Percentiles rank a stretch among this genome's conserved stretches.
phyloP scores from a whole-genome alignment of 23 tunicate genomes.

The Halocynthia roretzi region DNA sequence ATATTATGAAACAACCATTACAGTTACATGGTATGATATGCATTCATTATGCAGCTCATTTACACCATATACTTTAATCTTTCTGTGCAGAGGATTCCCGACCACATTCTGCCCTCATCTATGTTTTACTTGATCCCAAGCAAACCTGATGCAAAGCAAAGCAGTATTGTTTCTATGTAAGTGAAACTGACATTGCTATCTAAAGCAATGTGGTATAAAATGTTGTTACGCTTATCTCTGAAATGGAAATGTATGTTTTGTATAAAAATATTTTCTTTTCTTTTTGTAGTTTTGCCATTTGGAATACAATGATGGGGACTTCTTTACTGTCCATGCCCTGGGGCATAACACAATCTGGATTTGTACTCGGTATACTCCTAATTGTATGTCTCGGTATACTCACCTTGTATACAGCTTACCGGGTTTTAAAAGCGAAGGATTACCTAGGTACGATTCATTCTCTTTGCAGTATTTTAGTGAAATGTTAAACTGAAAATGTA shows the following conservation, averaged over 20 bases:
- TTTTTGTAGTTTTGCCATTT: slow-evolving; percentile 65
- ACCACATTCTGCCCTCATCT: slow-evolving; percentile 78
- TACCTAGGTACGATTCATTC: slow-evolving; percentile 31
- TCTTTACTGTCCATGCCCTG: slow-evolving; percentile 95
- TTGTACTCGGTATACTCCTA: slow-evolving; percentile 55
- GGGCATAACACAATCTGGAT: slow-evolving; percentile 91
- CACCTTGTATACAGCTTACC: slow-evolving; percentile 80
- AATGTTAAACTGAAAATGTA: too few species aligned
- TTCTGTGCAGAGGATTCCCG: slow-evolving; percentile 52
- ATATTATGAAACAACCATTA: too few species aligned
- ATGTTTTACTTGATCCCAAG: slow-evolving; percentile 57
- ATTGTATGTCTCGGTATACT: slow-evolving; percentile 50
- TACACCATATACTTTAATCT: too few species aligned
- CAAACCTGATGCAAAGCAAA: slow-evolving; percentile 46
- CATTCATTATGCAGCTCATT: too few species aligned
- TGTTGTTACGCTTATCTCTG: background rate
- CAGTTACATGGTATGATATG: too few species aligned
- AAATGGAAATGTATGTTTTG: background rate
- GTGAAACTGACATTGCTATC: background rate
- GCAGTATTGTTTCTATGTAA: slow-evolving; percentile 85
- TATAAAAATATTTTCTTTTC: background rate
- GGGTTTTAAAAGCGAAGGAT: slow-evolving; percentile 58
- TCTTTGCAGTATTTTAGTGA: too few species aligned
- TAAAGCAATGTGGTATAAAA: background rate
- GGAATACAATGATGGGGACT: slow-evolving; percentile 99